Conservation (phyloP, 53 echinoderm and acorn worm genomes). For the Paelopatides confundens region DNA sequence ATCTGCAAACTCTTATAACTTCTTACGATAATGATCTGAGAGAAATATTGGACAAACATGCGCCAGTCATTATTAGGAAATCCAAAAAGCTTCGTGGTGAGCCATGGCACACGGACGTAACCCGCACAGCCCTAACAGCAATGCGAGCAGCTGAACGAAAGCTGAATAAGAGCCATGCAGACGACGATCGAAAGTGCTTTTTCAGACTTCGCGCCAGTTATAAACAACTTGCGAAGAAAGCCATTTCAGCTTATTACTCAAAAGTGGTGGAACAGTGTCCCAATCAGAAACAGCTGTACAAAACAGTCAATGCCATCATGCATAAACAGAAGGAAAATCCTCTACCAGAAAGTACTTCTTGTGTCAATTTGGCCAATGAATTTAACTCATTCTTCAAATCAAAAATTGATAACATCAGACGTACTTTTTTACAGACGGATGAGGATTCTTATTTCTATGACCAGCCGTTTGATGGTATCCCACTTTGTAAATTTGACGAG, state of each 20-base stretch:
- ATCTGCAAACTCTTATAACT: background rate
- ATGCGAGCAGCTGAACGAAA: background rate
- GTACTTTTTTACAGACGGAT: too few species aligned
- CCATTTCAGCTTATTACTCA: background rate
- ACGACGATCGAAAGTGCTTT: too few species aligned
- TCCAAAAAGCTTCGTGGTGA: background rate
- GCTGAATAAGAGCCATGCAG: background rate
- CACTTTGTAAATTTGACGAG: too few species aligned
- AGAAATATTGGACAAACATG: background rate
- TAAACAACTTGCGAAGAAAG: background rate
- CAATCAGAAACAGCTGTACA: background rate
- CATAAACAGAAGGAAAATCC: too few species aligned
- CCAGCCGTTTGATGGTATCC: too few species aligned
- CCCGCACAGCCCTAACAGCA: background rate
- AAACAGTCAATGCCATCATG: too few species aligned
- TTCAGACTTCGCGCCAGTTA: too few species aligned
- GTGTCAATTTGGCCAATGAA: too few species aligned
- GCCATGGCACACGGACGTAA: background rate
- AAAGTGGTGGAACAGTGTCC: background rate
- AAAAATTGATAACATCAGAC: too few species aligned
- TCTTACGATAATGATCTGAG: background rate
- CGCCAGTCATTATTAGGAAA: background rate
- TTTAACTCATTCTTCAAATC: too few species aligned
- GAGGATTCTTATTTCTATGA: too few species aligned
- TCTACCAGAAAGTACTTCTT: too few species aligned